phyloP scores from a whole-genome alignment of 2,797 vertebrate genomes.

The Pseudochirops cupreus region DNA sequence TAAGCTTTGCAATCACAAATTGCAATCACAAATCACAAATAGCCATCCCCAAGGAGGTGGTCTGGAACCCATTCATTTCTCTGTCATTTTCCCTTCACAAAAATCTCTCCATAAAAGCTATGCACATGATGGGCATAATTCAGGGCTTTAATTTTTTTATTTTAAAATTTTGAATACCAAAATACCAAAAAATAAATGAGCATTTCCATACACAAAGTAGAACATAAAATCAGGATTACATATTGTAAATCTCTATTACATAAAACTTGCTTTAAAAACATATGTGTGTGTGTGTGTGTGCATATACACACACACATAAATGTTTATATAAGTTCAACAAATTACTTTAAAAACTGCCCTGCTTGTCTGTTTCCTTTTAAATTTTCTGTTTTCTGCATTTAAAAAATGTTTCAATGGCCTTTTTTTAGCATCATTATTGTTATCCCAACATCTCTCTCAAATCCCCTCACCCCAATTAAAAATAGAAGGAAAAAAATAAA shows the following conservation, averaged over 20 bases:
- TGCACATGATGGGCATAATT: not conserved
- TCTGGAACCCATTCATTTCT: not conserved
- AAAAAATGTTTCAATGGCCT: not conserved
- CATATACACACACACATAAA: fast-evolving
- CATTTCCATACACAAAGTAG: not conserved
- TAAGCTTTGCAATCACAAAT: not conserved
- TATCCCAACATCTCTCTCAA: not conserved
- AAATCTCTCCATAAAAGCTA: not conserved
- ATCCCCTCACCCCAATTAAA: not conserved
- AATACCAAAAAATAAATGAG: not conserved
- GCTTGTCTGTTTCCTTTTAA: not conserved
- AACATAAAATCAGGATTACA: not conserved
- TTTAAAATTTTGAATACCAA: not conserved
- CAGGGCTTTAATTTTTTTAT: not conserved
- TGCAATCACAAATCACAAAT: not conserved
- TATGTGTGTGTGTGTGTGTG: not conserved
- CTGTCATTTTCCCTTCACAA: not conserved
- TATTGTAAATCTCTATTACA: not conserved
- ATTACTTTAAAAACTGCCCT: not conserved
- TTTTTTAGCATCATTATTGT: not conserved
- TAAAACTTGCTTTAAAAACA: not conserved
- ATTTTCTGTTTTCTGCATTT: not conserved
- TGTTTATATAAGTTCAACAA: not conserved
- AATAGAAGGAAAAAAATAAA: not conserved
- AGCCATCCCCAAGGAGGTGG: not conserved